Conservation (phyloP, 2,888 invertebrate species). For the Cheilosia scutellata region DNA sequence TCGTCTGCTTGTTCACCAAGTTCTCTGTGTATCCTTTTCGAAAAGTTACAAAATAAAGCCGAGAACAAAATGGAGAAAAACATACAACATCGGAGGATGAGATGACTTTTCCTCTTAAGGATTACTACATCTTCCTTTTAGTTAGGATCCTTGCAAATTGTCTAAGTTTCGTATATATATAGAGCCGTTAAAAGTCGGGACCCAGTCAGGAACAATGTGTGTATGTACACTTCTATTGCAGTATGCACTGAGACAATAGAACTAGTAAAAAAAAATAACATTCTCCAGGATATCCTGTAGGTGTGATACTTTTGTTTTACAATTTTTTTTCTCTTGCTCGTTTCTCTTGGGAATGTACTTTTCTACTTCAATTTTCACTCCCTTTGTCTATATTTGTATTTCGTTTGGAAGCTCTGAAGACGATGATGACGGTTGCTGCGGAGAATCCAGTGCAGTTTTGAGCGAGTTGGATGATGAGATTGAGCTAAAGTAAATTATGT, state of each 20-base stretch:
- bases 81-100: conserved; percentile 13
- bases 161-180: conserved; percentile 62
- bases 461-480: conserved; percentile 36
- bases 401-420: conserved; percentile 13
- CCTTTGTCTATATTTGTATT: conserved; percentile 17
- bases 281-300: conserved; percentile 64
- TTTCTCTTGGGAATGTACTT: conserved; percentile 3
- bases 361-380: conserved; percentile 2
- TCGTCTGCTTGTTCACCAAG: neutral
- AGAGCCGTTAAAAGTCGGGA: conserved; percentile 55
- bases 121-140: conserved; percentile 52
- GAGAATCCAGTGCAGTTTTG: conserved; percentile 1
- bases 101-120: conserved; percentile 64
- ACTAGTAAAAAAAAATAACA: conserved; percentile 16
- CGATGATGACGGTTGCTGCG: conserved; percentile 2
- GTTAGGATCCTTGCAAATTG: conserved; percentile 58
- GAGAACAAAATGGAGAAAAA: neutral
- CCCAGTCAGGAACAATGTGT: conserved; percentile 37
- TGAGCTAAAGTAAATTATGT: neutral
- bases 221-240: conserved; percentile 39
- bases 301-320: conserved; percentile 53
- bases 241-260: conserved; percentile 10
- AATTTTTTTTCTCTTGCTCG: conserved; percentile 13
- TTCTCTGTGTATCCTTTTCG: neutral
- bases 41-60: conserved; percentile 20